Conservation (phyloP, 2,113 vertebrate species). For the Australoheros scitulus region DNA sequence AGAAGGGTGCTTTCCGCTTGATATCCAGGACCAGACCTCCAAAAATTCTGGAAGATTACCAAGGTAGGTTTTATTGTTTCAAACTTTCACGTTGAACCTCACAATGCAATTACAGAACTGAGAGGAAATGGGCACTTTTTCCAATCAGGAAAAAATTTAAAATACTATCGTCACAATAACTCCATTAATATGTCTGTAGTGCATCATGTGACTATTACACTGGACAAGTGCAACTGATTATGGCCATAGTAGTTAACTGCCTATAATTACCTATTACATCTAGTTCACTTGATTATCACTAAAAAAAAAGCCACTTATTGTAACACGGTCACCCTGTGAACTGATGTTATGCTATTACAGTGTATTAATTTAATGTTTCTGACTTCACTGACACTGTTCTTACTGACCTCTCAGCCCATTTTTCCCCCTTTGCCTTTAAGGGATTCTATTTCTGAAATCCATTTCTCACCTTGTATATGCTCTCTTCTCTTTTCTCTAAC, state of each 20-base stretch:
- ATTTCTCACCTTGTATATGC: constrained; percentile 32
- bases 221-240: no score
- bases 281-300: neutral
- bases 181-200: neutral
- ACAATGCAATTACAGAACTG: neutral
- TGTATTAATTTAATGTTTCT: neutral
- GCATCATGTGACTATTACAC: neutral
- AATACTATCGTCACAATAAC: neutral
- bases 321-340: neutral
- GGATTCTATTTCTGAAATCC: constrained; percentile 32
- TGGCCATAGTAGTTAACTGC: no score
- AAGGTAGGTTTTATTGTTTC: neutral
- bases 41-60: constrained; percentile 74
- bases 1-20: constrained; percentile 92
- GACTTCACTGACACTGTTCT: neutral
- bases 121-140: neutral
- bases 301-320: neutral
- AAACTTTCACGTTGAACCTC: neutral
- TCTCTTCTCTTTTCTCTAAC: constrained; percentile 9
- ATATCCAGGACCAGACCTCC: constrained; percentile 91
- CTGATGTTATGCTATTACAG: neutral
- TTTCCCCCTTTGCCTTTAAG: neutral
- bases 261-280: neutral
- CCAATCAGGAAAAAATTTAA: neutral
- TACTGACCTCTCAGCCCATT: no score